Conservation (phyloP, 1,140 invertebrate species). For the Hestina assimilis region DNA sequence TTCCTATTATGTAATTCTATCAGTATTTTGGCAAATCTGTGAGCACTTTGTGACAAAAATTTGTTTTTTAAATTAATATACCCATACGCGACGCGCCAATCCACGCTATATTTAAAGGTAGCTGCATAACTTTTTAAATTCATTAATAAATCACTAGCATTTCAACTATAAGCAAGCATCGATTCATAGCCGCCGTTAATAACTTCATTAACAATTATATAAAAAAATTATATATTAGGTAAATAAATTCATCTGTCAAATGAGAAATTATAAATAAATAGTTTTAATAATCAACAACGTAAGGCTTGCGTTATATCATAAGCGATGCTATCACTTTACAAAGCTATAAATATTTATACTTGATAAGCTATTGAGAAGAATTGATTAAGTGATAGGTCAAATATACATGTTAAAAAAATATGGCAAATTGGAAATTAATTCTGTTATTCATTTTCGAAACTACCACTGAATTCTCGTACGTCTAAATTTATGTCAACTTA, state of each 20-base stretch:
- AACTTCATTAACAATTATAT: conserved; percentile 21
- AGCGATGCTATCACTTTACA: not conserved
- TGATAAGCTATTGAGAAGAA: not conserved
- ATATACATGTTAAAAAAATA: too few relatives aligned
- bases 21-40: conserved; percentile 9
- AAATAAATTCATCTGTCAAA: conserved; percentile 58
- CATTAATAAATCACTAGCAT: not conserved
- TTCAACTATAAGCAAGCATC: conserved; percentile 30
- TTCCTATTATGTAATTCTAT: not conserved
- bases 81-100: conserved; percentile 24
- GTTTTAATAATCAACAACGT: conserved; percentile 29
- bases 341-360: not conserved
- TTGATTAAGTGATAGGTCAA: too few relatives aligned
- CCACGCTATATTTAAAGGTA: conserved; percentile 9
- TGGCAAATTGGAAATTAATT: too few relatives aligned
- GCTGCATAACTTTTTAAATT: conserved; percentile 5
- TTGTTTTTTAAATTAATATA: not conserved
- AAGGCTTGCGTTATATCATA: conserved; percentile 14
- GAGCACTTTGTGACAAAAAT: conserved; percentile 5
- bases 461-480: too few relatives aligned
- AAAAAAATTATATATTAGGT: conserved; percentile 39
- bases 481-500: too few relatives aligned
- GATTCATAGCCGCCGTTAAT: conserved; percentile 48
- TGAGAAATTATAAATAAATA: conserved; percentile 39
- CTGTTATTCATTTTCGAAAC: too few relatives aligned